Evolutionary conservation across 2,888 invertebrate genomes (phyloP).

Genomic region (Palloptera scutellata): DNA sequence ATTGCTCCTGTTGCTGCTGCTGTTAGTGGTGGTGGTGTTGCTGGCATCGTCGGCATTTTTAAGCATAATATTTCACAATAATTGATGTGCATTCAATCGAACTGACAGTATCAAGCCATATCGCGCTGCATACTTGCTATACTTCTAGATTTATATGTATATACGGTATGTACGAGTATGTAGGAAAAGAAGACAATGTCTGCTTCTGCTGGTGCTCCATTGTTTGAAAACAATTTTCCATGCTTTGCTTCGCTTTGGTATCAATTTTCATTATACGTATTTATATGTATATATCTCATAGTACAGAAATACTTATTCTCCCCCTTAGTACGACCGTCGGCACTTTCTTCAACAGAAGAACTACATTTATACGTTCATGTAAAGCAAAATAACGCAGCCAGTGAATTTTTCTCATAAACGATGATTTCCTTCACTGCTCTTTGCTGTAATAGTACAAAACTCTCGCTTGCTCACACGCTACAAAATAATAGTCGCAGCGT

Average conservation of each 20-base stretch:
- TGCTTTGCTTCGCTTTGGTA: constrained; percentile 39
- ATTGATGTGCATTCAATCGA: constrained; percentile 38
- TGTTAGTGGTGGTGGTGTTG: too few species aligned
- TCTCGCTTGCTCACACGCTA: too few species aligned
- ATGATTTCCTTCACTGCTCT: constrained; percentile 4
- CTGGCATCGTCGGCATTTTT: constrained; percentile 13
- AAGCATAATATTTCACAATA: constrained; percentile 34
- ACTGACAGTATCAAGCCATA: neutral
- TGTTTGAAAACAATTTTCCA: constrained; percentile 42
- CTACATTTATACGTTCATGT: constrained; percentile 4
- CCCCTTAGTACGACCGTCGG: neutral
- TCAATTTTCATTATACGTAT: constrained; percentile 43
- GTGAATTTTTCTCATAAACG: constrained; percentile 22
- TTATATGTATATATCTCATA: neutral
- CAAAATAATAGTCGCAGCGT: too few species aligned
- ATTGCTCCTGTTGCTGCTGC: neutral
- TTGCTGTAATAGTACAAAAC: too few species aligned
- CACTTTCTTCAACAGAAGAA: neutral
- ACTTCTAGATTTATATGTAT: too few species aligned
- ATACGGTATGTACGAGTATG: constrained; percentile 2
- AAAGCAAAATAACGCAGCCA: constrained; percentile 12
- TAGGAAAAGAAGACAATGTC: neutral
- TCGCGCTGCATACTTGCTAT: too few species aligned
- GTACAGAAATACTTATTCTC: neutral
- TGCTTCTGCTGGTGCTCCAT: neutral